A percentile compares a stretch with the other conserved stretches of the same genome.
Conservation (phyloP, 2,113 vertebrate species). For the Fregata magnificens region DNA sequence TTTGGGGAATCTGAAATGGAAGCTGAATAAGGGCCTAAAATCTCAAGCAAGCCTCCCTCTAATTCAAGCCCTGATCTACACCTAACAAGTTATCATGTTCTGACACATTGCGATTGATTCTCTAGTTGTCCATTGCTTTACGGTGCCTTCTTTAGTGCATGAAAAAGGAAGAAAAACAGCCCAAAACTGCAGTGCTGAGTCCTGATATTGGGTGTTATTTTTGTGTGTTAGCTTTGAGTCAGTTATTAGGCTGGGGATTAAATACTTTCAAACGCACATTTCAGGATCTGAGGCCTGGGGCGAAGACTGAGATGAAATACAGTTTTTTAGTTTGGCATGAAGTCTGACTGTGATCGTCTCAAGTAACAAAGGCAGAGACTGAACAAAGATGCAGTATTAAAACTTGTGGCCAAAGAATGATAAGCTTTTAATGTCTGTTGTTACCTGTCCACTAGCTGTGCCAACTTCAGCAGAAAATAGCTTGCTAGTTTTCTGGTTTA, state of each 20-base stretch:
- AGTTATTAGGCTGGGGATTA: constrained; percentile 26
- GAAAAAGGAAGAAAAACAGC: neutral
- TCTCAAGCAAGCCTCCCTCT: neutral
- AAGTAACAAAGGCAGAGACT: constrained; percentile 11
- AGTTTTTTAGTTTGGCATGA: neutral
- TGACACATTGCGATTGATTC: neutral
- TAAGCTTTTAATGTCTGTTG: constrained; percentile 23
- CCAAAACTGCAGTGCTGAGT: neutral
- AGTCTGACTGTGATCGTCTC: constrained; percentile 15
- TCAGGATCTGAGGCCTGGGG: constrained; percentile 37
- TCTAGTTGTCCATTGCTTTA: neutral
- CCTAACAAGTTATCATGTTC: neutral
- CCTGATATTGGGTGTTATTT: neutral
- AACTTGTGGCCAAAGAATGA: constrained; percentile 28
- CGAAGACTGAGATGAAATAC: constrained; percentile 54
- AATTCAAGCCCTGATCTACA: neutral
- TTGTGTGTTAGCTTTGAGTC: constrained; percentile 8
- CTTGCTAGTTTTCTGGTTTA: neutral
- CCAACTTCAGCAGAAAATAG: neutral
- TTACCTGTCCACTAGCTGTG: neutral
- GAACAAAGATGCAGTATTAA: constrained; percentile 30
- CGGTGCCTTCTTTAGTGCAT: neutral
- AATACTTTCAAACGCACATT: constrained; percentile 8
- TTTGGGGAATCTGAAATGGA: neutral
- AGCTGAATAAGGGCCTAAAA: neutral